Conservation (phyloP, 2,113 vertebrate species). For the Hippocampus zosterae region DNA sequence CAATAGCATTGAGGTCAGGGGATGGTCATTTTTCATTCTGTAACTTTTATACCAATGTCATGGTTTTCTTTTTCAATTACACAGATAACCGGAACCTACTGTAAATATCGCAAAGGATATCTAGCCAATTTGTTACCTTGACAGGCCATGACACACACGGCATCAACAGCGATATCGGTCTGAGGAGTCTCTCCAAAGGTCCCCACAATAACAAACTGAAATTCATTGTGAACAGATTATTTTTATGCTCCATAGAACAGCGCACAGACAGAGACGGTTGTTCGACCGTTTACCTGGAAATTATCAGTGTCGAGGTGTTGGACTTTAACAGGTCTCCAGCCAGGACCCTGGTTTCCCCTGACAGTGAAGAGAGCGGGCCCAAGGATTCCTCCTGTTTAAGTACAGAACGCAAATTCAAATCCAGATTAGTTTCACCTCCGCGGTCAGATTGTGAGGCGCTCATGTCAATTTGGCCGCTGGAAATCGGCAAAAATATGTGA, state of each 20-base stretch:
- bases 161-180: slow-evolving; percentile 79
- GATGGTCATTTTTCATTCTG: no score
- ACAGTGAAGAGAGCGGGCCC: slow-evolving; percentile 58
- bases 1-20: no score
- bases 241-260: background rate
- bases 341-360: slow-evolving; percentile 62
- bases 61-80: no score
- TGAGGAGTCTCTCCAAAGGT: slow-evolving; percentile 64
- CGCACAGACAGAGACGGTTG: background rate
- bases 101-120: background rate
- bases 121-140: slow-evolving; percentile 53
- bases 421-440: background rate
- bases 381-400: slow-evolving; percentile 45
- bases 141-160: slow-evolving; percentile 70
- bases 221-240: slow-evolving; percentile 12
- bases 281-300: slow-evolving; percentile 53
- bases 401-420: background rate
- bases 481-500: background rate
- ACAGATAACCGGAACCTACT: background rate
- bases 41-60: no score
- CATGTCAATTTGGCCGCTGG: no score
- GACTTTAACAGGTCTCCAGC: slow-evolving; percentile 61
- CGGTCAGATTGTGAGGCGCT: background rate
- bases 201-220: slow-evolving; percentile 76
- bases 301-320: slow-evolving; percentile 40